phyloP scores from a whole-genome alignment of 1,140 invertebrate species.

The Drosophila mauritiana region DNA sequence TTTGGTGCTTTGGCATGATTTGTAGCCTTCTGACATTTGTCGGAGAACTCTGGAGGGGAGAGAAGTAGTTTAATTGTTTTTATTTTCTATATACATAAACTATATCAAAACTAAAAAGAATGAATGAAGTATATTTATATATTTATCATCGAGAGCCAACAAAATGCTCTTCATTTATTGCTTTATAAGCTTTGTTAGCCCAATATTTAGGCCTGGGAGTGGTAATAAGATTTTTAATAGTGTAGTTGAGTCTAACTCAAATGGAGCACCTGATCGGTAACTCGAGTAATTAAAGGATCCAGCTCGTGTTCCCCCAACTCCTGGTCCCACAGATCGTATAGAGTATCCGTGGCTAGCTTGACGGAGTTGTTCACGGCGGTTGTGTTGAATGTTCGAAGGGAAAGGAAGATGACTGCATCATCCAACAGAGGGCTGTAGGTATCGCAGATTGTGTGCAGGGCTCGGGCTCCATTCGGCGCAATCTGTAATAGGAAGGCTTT shows the following conservation, averaged over 20 bases:
- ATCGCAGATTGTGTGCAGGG: conserved; percentile 77
- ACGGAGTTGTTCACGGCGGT: conserved; percentile 4
- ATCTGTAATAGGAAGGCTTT: conserved; percentile 42
- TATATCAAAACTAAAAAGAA: neutral
- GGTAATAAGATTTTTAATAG: neutral
- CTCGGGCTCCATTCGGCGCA: conserved; percentile 58
- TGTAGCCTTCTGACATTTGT: conserved; percentile 64
- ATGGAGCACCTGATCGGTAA: conserved; percentile 66
- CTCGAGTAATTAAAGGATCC: conserved; percentile 70
- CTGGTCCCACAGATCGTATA: conserved; percentile 58
- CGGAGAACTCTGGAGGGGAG: conserved; percentile 46
- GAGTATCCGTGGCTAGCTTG: conserved; percentile 46
- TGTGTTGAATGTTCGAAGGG: conserved; percentile 38
- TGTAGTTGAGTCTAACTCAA: conserved; percentile 7
- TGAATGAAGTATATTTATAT: neutral
- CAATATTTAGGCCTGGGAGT: neutral
- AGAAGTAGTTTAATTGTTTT: neutral
- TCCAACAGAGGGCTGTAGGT: conserved; percentile 59
- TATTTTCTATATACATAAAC: neutral
- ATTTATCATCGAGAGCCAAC: neutral
- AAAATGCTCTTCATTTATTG: neutral
- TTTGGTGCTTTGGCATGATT: conserved; percentile 69
- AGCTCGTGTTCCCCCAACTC: conserved; percentile 56
- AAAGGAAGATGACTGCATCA: conserved; percentile 72
- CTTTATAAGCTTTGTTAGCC: neutral